Evolutionary conservation across 2,113 vertebrate species (phyloP).

Genomic region (Larimichthys crocea): DNA sequence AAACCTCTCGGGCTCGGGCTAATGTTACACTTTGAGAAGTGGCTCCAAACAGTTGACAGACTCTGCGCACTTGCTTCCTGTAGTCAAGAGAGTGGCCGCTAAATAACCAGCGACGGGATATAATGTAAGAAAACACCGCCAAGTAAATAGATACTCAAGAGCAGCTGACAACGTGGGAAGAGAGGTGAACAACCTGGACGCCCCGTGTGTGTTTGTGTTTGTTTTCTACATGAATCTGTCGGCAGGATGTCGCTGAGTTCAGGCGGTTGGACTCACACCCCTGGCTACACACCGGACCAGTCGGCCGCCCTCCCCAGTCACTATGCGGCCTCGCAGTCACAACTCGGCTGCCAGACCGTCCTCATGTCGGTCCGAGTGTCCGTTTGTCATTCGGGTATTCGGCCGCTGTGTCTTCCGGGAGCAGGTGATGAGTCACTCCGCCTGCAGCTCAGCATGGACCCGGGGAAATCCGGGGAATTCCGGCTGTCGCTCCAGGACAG

Average conservation of each 20-base stretch:
- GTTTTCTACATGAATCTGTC: constrained; percentile 61
- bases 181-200: constrained; percentile 25
- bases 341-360: constrained; percentile 77
- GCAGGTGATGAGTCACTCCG: constrained; percentile 82
- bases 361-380: constrained; percentile 87
- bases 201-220: constrained; percentile 2
- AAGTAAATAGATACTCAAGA: background rate
- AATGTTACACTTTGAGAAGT: constrained; percentile 38
- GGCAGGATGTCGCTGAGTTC: constrained; percentile 83
- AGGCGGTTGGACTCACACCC: constrained; percentile 76
- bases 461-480: constrained; percentile 88
- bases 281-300: constrained; percentile 49
- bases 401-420: constrained; percentile 86
- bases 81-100: constrained; percentile 15
- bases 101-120: background rate
- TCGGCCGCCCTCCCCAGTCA: constrained; percentile 46
- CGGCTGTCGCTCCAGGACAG: constrained; percentile 84
- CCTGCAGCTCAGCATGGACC: constrained; percentile 89
- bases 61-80: constrained; percentile 70
- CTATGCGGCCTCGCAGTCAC: constrained; percentile 57
- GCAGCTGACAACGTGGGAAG: background rate
- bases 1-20: background rate
- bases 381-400: constrained; percentile 78
- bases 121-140: background rate
- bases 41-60: constrained; percentile 36